phyloP scores from a whole-genome alignment of 2,797 vertebrate genomes.

The Pygocentrus nattereri region DNA sequence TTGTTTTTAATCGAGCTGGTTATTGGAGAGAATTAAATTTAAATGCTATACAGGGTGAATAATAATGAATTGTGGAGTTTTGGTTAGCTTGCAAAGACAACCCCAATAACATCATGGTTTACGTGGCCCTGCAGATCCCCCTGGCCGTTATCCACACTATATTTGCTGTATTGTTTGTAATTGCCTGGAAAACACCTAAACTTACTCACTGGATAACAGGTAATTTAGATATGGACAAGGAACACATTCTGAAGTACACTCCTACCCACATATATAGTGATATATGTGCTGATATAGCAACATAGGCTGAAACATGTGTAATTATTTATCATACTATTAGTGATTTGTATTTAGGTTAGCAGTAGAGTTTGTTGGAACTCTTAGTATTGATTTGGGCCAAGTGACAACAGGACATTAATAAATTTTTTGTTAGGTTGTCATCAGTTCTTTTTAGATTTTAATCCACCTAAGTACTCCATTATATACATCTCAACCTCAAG shows the following conservation, averaged over 20 bases:
- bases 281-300: too few relatives aligned
- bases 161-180: slow-evolving; percentile 48
- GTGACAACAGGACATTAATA: neutral
- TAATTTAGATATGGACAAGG: slow-evolving; percentile 20
- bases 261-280: neutral
- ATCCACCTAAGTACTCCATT: too few relatives aligned
- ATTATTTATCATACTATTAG: neutral
- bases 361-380: neutral
- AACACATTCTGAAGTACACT: slow-evolving; percentile 45
- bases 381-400: neutral
- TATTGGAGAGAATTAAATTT: neutral
- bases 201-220: slow-evolving; percentile 32
- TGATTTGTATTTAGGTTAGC: neutral
- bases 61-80: slow-evolving; percentile 11
- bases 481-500: too few relatives aligned
- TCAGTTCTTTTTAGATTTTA: too few relatives aligned
- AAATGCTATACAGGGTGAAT: neutral
- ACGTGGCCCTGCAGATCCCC: slow-evolving; percentile 30
- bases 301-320: too few relatives aligned
- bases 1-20: neutral
- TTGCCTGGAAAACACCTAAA: slow-evolving; percentile 61
- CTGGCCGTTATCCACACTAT: slow-evolving; percentile 24
- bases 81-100: slow-evolving; percentile 43
- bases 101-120: slow-evolving; percentile 9
- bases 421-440: too few relatives aligned